Evolutionary conservation across 2,797 vertebrate genomes (phyloP).

Genomic region (Odontamblyopus lacepedii): DNA sequence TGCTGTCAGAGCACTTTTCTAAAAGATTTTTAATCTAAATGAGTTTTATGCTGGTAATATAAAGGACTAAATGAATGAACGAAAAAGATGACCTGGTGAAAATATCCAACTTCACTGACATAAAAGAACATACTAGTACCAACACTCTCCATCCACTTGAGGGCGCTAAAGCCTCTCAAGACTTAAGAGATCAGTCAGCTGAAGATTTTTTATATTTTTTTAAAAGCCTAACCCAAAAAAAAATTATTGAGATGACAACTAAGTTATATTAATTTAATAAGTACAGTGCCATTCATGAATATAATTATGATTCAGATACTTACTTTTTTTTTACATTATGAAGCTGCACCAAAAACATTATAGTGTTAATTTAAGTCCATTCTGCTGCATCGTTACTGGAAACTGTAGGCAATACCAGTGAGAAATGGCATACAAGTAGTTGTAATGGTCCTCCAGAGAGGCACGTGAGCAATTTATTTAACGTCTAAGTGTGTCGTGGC

Average conservation of each 20-base stretch:
- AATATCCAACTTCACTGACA: background rate
- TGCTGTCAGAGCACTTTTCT: too few relatives aligned
- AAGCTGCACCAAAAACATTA: too few relatives aligned
- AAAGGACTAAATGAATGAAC: too few relatives aligned
- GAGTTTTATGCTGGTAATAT: too few relatives aligned
- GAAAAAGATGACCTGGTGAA: background rate
- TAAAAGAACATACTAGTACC: background rate
- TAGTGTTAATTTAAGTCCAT: conserved; percentile 16
- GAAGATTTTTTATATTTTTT: too few relatives aligned
- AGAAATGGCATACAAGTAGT: background rate
- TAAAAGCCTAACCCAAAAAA: too few relatives aligned
- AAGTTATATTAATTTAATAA: too few relatives aligned
- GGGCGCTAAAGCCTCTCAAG: background rate
- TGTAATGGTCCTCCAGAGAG: background rate
- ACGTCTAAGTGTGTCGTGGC: background rate
- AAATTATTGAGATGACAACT: too few relatives aligned
- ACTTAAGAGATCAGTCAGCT: background rate
- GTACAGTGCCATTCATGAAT: too few relatives aligned
- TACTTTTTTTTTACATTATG: too few relatives aligned
- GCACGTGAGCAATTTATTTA: conserved; percentile 13
- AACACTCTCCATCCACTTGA: background rate
- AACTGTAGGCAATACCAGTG: background rate
- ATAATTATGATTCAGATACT: too few relatives aligned
- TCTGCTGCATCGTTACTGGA: conserved; percentile 2
- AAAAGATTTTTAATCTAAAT: too few relatives aligned